Percentiles rank a stretch among this genome's conserved stretches.
These are phyloP conservation scores for Danionella dracula DNA, from an alignment of 2,797 vertebrate species.

Conservation along the genomic window DNA sequence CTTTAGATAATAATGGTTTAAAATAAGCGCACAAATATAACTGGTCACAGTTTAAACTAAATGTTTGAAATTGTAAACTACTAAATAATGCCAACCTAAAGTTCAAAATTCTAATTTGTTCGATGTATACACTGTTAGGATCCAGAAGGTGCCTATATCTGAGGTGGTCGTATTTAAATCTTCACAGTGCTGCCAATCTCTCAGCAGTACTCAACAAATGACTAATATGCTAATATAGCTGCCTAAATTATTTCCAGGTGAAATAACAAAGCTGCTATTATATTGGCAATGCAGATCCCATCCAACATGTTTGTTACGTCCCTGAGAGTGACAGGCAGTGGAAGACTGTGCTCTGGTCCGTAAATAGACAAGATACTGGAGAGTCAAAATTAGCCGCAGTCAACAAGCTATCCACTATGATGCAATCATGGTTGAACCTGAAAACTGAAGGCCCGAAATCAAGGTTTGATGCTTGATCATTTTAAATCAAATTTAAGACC, in stretches of 20 bases:
- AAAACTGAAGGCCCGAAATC: no score
- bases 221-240: neutral
- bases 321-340: conserved; percentile 12
- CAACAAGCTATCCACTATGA: conserved; percentile 30
- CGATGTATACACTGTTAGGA: no score
- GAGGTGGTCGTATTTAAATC: neutral
- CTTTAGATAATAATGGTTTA: no score
- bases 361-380: conserved; percentile 32
- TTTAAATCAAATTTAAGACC: no score
- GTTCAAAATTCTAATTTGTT: no score
- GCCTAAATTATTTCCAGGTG: conserved; percentile 11
- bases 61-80: no score
- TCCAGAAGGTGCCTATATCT: neutral
- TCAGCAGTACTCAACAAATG: neutral
- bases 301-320: conserved; percentile 20
- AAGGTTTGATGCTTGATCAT: neutral
- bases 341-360: conserved; percentile 19
- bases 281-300: neutral
- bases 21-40: no score
- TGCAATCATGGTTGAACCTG: conserved; percentile 1
- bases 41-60: no score
- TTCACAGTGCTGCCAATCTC: neutral
- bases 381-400: conserved; percentile 35
- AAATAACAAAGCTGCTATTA: neutral
- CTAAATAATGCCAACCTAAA: no score